Percentiles rank a stretch among this genome's conserved stretches.
Conservation (phyloP, 2,888 invertebrate genomes). For the Odontocolon sp. region DNA sequence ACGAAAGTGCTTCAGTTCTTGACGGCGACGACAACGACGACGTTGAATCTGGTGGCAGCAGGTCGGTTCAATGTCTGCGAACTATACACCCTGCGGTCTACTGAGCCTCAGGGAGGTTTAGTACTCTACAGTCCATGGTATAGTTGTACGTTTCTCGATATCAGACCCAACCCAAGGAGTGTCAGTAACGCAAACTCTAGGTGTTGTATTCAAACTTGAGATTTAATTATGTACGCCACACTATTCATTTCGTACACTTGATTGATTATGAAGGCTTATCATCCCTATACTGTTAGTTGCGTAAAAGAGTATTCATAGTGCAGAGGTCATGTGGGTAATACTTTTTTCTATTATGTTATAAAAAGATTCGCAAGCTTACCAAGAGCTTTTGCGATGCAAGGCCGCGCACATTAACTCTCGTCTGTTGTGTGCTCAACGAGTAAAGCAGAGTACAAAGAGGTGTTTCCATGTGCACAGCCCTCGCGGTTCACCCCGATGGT, state of each 20-base stretch:
- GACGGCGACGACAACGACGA: constrained; percentile 25
- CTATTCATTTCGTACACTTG: not conserved
- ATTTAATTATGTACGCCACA: constrained; percentile 2
- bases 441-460: constrained; percentile 41
- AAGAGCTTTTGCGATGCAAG: constrained; percentile 38
- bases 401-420: constrained; percentile 42
- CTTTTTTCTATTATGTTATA: not conserved
- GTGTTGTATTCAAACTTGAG: constrained; percentile 7
- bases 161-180: constrained; percentile 11
- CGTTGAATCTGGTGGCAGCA: constrained; percentile 34
- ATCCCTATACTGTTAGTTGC: too few species aligned
- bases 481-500: constrained; percentile 27
- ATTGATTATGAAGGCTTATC: too few species aligned
- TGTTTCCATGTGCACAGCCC: constrained; percentile 39
- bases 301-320: constrained; percentile 39
- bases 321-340: not conserved
- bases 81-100: not conserved
- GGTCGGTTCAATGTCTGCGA: constrained; percentile 12
- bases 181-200: not conserved
- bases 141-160: constrained; percentile 28
- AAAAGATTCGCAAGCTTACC: constrained; percentile 17
- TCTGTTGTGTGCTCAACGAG: constrained; percentile 35
- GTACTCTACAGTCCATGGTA: constrained; percentile 23
- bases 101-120: constrained; percentile 32
- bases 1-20: constrained; percentile 44